Percentiles rank a stretch among this genome's conserved stretches.
Conservation (phyloP, 2,113 vertebrate species). For the Grallaria varia region DNA sequence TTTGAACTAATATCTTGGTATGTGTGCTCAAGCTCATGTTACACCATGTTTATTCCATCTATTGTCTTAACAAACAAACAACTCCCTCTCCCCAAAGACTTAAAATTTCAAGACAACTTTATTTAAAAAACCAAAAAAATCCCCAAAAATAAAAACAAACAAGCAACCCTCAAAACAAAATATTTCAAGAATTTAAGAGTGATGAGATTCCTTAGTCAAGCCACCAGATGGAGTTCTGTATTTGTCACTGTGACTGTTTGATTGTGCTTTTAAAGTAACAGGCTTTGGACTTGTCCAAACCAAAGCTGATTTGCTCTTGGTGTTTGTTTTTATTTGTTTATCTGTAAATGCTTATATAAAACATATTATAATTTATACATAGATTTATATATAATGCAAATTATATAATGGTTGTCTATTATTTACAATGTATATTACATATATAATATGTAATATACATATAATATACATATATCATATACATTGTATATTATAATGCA, state of each 20-base stretch:
- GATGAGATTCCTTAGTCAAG: background rate
- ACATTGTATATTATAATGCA: background rate
- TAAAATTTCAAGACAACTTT: background rate
- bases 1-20: background rate
- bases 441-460: too few relatives aligned
- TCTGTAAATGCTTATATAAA: background rate
- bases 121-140: background rate
- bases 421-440: background rate
- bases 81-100: background rate
- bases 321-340: background rate
- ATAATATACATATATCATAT: too few relatives aligned
- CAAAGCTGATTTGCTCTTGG: background rate
- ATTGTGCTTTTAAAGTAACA: background rate
- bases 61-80: background rate
- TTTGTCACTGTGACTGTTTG: background rate
- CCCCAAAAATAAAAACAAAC: accelerated
- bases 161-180: background rate
- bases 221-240: slow-evolving; percentile 24
- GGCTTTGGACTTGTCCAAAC: background rate
- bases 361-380: background rate
- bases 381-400: background rate
- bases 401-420: background rate
- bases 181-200: background rate
- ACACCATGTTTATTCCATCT: background rate
- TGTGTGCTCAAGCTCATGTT: background rate